Conservation (phyloP, 2,888 invertebrate genomes). For the Chalcis sispes region DNA sequence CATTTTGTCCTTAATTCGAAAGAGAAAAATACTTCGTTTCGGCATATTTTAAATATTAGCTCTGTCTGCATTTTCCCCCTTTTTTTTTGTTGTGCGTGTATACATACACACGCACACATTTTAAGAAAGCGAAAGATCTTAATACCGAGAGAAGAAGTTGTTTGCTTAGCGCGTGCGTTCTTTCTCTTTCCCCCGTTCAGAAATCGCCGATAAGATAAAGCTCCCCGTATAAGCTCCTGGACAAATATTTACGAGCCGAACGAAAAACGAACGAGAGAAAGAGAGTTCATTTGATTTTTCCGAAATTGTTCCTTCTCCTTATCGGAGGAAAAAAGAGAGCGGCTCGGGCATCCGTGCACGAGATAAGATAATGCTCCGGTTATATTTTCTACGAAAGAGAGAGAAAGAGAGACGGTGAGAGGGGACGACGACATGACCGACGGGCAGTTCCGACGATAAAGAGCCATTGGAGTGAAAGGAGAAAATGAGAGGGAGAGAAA, state of each 20-base stretch:
- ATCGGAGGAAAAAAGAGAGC: constrained; percentile 22
- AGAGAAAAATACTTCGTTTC: neutral
- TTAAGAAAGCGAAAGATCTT: constrained; percentile 32
- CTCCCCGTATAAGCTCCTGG: constrained; percentile 27
- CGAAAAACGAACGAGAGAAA: too few species aligned
- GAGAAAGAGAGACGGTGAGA: neutral
- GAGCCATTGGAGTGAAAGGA: neutral
- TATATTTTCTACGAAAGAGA: constrained; percentile 24
- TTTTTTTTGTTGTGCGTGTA: neutral
- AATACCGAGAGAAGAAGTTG: constrained; percentile 31
- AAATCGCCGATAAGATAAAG: constrained; percentile 49
- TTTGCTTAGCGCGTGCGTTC: neutral
- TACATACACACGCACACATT: neutral
- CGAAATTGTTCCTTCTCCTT: constrained; percentile 25
- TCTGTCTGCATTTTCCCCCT: too few species aligned
- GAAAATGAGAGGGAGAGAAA: neutral
- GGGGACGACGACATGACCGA: constrained; percentile 11
- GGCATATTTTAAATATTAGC: too few species aligned
- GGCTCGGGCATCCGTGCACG: constrained; percentile 2
- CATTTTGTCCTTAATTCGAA: neutral
- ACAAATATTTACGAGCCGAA: constrained; percentile 50
- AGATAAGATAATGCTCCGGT: constrained; percentile 41
- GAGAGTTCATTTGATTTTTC: constrained; percentile 51
- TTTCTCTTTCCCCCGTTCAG: neutral
- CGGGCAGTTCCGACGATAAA: neutral